A percentile compares a stretch with the other conserved stretches of the same genome.
Evolutionary conservation across 2,888 invertebrate genomes (phyloP).

Genomic region (Daptonema setosum): DNA sequence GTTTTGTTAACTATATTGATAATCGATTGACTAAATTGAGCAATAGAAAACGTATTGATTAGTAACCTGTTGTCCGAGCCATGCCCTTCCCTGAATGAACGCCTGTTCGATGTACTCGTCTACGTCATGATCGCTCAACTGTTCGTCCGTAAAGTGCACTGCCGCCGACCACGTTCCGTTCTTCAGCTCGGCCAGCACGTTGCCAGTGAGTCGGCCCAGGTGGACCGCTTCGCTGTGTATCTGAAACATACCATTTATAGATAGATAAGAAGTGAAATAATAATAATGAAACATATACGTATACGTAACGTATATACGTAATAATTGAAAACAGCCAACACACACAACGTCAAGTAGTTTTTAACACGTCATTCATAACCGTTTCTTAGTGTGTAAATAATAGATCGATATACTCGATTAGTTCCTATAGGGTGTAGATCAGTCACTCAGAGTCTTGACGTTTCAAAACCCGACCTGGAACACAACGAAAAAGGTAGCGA

Average conservation of each 20-base stretch:
- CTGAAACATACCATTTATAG: not conserved
- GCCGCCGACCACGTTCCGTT: conserved; percentile 21
- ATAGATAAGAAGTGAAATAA: not conserved
- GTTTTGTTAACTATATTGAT: no score
- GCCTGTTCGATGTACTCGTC: conserved; percentile 25
- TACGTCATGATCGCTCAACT: conserved; percentile 18
- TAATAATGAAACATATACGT: no score
- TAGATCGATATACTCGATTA: no score
- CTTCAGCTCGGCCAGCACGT: conserved; percentile 13
- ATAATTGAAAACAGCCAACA: no score
- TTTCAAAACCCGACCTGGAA: conserved; percentile 12
- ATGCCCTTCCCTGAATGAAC: conserved; percentile 22
- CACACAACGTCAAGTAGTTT: no score
- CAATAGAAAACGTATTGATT: no score
- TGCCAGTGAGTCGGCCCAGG: conserved; percentile 18
- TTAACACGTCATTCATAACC: no score
- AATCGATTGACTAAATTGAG: no score
- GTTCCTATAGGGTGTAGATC: no score
- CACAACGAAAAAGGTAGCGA: conserved; percentile 17
- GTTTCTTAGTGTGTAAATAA: no score
- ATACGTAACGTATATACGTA: no score
- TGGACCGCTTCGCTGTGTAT: conserved; percentile 2
- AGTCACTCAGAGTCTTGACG: not conserved
- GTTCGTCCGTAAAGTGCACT: conserved; percentile 22
- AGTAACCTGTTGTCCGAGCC: conserved; percentile 21